Percentiles rank a stretch among this genome's conserved stretches.
Conservation (phyloP, 1,140 invertebrate species). For the Drosophila ananassae region DNA sequence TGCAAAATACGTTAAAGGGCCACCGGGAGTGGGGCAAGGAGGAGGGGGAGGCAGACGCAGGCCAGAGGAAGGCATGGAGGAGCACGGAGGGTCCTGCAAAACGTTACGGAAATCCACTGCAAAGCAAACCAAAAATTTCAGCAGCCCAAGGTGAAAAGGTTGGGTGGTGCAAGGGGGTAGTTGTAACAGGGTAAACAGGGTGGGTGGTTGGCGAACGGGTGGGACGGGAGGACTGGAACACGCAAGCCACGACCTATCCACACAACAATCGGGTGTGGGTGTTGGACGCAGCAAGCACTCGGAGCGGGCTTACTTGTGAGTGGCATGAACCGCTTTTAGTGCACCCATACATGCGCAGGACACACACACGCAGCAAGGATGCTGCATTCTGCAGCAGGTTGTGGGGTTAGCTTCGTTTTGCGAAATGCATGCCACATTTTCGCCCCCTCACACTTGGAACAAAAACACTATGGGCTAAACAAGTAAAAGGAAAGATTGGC, state of each 20-base stretch:
- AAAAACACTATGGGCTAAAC: not conserved
- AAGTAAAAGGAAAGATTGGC: too few relatives aligned
- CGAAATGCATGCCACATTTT: slow-evolving; percentile 52
- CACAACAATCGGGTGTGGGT: slow-evolving; percentile 79
- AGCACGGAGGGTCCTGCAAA: slow-evolving; percentile 40
- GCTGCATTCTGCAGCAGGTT: slow-evolving; percentile 63
- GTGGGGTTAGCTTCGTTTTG: slow-evolving; percentile 76
- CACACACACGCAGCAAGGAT: slow-evolving; percentile 41
- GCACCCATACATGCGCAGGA: slow-evolving; percentile 30
- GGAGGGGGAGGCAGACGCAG: not conserved
- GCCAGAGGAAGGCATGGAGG: not conserved
- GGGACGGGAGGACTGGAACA: slow-evolving; percentile 10
- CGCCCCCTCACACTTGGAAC: not conserved
- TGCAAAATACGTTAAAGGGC: slow-evolving; percentile 70
- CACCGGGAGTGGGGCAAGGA: not conserved
- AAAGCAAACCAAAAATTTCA: slow-evolving; percentile 75
- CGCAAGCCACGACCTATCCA: slow-evolving; percentile 78
- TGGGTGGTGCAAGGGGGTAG: slow-evolving; percentile 19
- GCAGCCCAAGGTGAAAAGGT: slow-evolving; percentile 27
- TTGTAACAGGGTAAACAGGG: not conserved
- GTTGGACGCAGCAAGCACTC: slow-evolving; percentile 59
- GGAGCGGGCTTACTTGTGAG: slow-evolving; percentile 65
- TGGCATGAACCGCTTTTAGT: slow-evolving; percentile 79
- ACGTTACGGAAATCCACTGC: slow-evolving; percentile 77
- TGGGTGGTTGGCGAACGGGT: not conserved